These are phyloP conservation scores for Decapterus maruadsi DNA, from an alignment of 2,797 vertebrate genomes.

Conservation along the genomic window DNA sequence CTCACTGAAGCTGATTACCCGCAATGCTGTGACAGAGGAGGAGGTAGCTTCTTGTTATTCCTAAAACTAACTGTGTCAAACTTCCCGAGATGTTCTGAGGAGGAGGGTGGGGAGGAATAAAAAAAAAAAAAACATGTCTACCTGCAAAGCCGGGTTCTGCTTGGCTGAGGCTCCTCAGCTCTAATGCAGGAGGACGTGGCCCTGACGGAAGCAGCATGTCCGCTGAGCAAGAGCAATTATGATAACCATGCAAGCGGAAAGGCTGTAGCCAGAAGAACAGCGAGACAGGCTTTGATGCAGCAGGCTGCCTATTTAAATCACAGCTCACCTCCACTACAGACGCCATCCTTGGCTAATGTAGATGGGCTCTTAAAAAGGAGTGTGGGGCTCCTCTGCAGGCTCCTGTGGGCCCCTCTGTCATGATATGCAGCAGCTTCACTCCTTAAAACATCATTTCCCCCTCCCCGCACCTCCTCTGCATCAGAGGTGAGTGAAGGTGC, in stretches of 20 bases:
- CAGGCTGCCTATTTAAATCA: conserved; percentile 75
- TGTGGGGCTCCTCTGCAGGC: neutral
- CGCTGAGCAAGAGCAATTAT: conserved; percentile 81
- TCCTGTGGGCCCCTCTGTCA: conserved; percentile 35
- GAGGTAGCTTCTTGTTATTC: conserved; percentile 1
- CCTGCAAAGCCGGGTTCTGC: conserved; percentile 49
- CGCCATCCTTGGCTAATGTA: conserved; percentile 45
- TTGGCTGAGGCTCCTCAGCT: conserved; percentile 53
- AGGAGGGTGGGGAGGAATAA: neutral
- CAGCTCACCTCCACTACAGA: conserved; percentile 66
- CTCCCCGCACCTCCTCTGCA: conserved; percentile 28
- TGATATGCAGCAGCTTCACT: conserved; percentile 30
- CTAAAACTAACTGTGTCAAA: conserved; percentile 28
- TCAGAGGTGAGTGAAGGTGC: conserved; percentile 41
- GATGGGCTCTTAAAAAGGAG: conserved; percentile 30
- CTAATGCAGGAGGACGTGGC: conserved; percentile 69
- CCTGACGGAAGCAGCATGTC: conserved; percentile 78
- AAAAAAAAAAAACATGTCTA: conserved; percentile 14
- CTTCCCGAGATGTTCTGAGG: conserved; percentile 24
- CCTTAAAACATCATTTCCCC: conserved; percentile 26
- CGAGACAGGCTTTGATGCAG: conserved; percentile 73
- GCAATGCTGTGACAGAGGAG: conserved; percentile 1
- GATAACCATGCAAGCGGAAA: conserved; percentile 79
- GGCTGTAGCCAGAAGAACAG: conserved; percentile 64
- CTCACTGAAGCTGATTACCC: conserved; percentile 11